Evolutionary conservation across 2,888 invertebrate genomes (phyloP), one percentile per base, ranked within the genome.

Genomic region (Dusona sp.): DNA sequence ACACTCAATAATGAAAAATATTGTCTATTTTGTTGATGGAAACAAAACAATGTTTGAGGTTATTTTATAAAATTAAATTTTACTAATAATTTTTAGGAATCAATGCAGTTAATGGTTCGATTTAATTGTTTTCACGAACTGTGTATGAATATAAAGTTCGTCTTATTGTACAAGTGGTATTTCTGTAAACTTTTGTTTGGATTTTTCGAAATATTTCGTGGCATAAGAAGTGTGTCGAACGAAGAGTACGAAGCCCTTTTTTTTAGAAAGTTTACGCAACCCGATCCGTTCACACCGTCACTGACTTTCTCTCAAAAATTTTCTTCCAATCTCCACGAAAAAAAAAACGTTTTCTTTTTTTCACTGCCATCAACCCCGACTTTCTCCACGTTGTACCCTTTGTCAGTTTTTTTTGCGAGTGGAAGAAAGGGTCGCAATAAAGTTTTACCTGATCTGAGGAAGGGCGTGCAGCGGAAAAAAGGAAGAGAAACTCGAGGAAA

Each of bases 321-420:
- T 80, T 73, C 61, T 85, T 61, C 45, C 25, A 16, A 36, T 48
- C 67, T 78, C 3, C 25, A 22, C 48, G n/a, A n/a, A 65, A 25
- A 67, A 22, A 45, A 45, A 72, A 79, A 79, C 25, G 38, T 25
- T 78, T 67, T 16, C 29, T 79, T 79, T 79, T 42, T 79, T 2
- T 36, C 45, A n/a, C 36, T 19, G 57, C 64, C 38, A 45, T 74
- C 65, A 83, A 86, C 81, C 70, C 84, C 64, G 73, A 87, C 89
- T 89, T 89, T 89, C 89, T 84, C 89, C 85, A 74, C 85, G 70
- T 29, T 65, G 79, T 70, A 87, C 79, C 84, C 87, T 87, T 87
- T 87, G 84, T 84, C 84, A 74, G 29, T 65, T 51, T 57, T 72
- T 79, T 72, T 22, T 77, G 79, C 75, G 79, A 74, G 85, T n/a